Conservation (phyloP, 2,888 invertebrate species). For the Cheiracanthium punctorium region DNA sequence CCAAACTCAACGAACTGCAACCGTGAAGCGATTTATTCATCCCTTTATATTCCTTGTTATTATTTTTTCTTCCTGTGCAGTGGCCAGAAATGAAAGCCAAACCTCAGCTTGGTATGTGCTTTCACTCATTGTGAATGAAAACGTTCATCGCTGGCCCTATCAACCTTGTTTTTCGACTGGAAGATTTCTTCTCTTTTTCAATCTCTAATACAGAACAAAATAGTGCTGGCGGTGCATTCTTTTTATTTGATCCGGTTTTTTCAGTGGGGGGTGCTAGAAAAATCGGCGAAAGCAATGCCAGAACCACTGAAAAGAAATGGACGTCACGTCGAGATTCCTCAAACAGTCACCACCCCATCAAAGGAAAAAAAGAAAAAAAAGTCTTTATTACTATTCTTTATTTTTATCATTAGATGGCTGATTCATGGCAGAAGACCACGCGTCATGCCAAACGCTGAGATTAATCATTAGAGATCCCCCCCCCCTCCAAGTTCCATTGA, state of each 20-base stretch:
- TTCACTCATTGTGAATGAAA: not conserved
- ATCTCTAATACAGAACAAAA: conserved; percentile 24
- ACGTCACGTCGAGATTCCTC: conserved; percentile 39
- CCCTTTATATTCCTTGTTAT: too few species aligned
- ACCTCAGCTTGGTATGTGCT: not conserved
- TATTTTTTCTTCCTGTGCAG: not conserved
- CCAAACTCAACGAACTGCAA: too few species aligned
- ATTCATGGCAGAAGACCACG: conserved; percentile 31
- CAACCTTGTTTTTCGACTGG: conserved; percentile 57
- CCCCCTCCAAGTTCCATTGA: conserved; percentile 8
- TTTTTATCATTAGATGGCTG: conserved; percentile 19
- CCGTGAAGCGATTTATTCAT: too few species aligned
- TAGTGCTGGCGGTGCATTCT: conserved; percentile 42
- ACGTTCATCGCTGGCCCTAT: not conserved
- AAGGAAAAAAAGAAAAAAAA: conserved; percentile 3
- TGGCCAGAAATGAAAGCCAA: conserved; percentile 14
- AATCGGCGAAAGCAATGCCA: conserved; percentile 16
- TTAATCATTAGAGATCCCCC: conserved; percentile 27
- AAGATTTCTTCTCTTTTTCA: conserved; percentile 12
- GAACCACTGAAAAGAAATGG: conserved; percentile 30
- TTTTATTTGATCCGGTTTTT: conserved; percentile 4
- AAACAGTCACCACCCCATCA: not conserved
- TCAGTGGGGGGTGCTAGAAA: not conserved
- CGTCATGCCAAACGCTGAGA: conserved; percentile 32
- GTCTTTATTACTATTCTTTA: conserved; percentile 23